Evolutionary conservation across 2,113 vertebrate genomes (phyloP), one percentile per base, ranked within the genome.

Genomic region (Nibea albiflora): DNA sequence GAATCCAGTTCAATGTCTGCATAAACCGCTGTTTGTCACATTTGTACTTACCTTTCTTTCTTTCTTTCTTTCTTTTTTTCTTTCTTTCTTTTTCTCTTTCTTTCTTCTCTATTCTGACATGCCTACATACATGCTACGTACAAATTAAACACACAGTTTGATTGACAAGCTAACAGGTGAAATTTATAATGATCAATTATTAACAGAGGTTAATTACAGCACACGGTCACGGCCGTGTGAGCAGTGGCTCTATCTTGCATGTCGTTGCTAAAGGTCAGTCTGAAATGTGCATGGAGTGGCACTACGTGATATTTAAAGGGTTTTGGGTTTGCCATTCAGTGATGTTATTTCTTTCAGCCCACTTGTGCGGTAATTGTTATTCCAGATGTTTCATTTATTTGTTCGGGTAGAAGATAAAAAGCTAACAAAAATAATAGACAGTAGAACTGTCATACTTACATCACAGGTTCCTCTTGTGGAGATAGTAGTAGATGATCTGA

Each of bases 231-330:
- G 11, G 14, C 12, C 19, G 52, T 46, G 31, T 42, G 12, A 17
- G 7, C 35, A 62, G 56, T 67, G 28, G 22, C 42, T 64, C 56
- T 67, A 3, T 31, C 31, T 65, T 20, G 28, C 24, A 20, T 0
- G 11, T 67, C 53, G 57, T 58, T 44, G 28, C 24, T 39, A 75
- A 84, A 84, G 46, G 81, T 83, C 79, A 73, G 9, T 58, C 76
- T 76, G 26, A 81, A 83, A 26, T 31, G 14, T 46, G 19, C 22
- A 17, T 63, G 35, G 47, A 80, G 39, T 63, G 68, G 24, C 44
- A 20, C 10, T 19, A 3, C 54, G 68, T 31, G 5, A 62, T 78
- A 64, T 86, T 74, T 77, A 47, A 54, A 39, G 46, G 22, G 3
- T 73, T 83, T 53, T 12, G 20, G 16, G 39, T 12, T 19, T 76